Base-by-base conservation (phyloP, 2,888 invertebrate genomes). In the Macaria notata region DNA sequence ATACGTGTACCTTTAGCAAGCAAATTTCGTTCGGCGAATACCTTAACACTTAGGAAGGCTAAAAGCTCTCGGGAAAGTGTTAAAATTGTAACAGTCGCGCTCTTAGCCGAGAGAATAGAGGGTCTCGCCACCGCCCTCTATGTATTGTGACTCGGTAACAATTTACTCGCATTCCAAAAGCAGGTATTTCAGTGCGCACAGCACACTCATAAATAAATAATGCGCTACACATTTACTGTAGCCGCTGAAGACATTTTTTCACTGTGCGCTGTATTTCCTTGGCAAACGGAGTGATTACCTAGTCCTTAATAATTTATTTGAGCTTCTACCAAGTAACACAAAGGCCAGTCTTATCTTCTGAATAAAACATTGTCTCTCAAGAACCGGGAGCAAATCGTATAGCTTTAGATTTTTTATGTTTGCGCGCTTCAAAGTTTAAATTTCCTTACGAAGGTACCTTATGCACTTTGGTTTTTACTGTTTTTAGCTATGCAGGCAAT, bases 271-370 rank as follows among this genome's bases (percentile, higher is more conserved):
- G 76, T 76, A 75, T 78, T 79, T 79, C 79, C 75, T 76, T 78
- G 71, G 76, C 78, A 78, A 84, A 81, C 79, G 72, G 81, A 85
- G 79, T 83, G 83, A 87, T 87, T 83, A 84, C 82, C 77, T 81
- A 78, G 76, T 78, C 72, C 73, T 85, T 80, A 85, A 83, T 86
- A 84, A 85, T 86, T 83, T 84, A 86, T 86, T 82, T 79, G 76
- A 76, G 78, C 79, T 81, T 75, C 80, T 83, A 81, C 77, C 76
- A 76, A 83, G 81, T 76, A 82, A 81, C 81, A 81, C 85, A 83
- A 82, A 86, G 84, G 81, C 81, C 81, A 81, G 83, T 78, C 76
- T 81, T 82, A 80, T 78, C 78, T 80, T 64, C 70, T 88, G 85
- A 86, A 88, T 88, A 86, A 87, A 83, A 86, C 84, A 87, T 86